These are phyloP conservation scores for Scleropages formosus DNA, from an alignment of 2,797 vertebrate species.

Conservation along the genomic window DNA sequence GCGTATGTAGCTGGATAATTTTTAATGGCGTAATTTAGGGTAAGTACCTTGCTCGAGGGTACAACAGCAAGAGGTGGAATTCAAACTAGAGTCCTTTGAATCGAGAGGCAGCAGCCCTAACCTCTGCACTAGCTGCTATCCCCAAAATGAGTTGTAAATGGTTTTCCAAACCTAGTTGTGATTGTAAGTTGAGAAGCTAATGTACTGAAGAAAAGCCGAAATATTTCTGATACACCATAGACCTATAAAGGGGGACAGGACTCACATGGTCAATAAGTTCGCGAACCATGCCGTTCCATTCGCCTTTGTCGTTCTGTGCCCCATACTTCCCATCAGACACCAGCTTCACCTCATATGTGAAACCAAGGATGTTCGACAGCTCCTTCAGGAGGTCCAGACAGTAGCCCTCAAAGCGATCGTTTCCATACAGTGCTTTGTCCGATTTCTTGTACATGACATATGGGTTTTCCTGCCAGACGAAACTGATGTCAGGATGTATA, in stretches of 20 bases:
- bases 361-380: slow-evolving; percentile 91
- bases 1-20: no score
- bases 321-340: slow-evolving; percentile 95
- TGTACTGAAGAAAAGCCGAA: no score
- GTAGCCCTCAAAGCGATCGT: slow-evolving; percentile 95
- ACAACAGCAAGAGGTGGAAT: no score
- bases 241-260: slow-evolving; percentile 26
- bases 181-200: no score
- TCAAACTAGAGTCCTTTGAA: no score
- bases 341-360: slow-evolving; percentile 92
- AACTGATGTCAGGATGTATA: background rate
- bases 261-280: slow-evolving; percentile 98
- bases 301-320: slow-evolving; percentile 95
- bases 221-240: no score
- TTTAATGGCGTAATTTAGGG: no score
- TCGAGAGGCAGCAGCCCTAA: no score
- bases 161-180: no score
- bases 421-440: slow-evolving; percentile 88
- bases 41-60: no score
- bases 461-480: slow-evolving; percentile 83
- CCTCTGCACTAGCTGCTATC: no score
- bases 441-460: slow-evolving; percentile 97
- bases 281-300: slow-evolving; percentile 98
- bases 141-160: no score
- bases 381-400: slow-evolving; percentile 94